Evolutionary conservation across 2,113 vertebrate species (phyloP), one percentile per base, ranked within the genome.

Genomic region (Tamias sibiricus): DNA sequence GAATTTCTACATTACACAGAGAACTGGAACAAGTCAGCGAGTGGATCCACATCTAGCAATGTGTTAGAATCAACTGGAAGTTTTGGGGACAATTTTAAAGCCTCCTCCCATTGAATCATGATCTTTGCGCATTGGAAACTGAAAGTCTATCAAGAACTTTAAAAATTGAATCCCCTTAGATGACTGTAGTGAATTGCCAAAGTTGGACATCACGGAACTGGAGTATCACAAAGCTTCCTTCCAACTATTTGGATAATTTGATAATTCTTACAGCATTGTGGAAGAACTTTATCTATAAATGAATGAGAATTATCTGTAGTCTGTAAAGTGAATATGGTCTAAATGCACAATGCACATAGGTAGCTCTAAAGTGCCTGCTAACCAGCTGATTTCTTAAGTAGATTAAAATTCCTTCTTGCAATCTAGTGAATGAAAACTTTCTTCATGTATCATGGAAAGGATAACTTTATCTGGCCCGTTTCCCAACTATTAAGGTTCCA

Each of bases 401-500:
- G 52, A 26, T 72, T 96, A 87, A 95, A 93, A 40, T 19, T 66
- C 69, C 69, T 68, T 59, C 62, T 91, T 90, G 14, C 26, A 71
- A 40, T 40, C 64, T 62, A 57, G 40, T 40, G 68, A 66, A 49
- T 79, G 26, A 91, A 83, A 93, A 86, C 40, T 93, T 91, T 88
- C 76, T 68, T 40, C 69, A 52, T 89, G 52, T 89, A 81, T 96
- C 83, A 54, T n/a, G 32, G 13, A 30, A 86, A 92, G 80, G 59
- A 94, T 89, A 95, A 93, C 57, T 96, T 95, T 72, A 57, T 72
- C 74, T 96, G 95, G 71, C 91, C 57, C 40, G 26, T 93, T 93
- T 97, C 97, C 94, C 93, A 97, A 96, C 95, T 97, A 96, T 97
- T 92, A 62, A 92, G 81, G 93, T 97, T 98, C 94, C 94, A 93